Evolutionary conservation across 2,888 invertebrate genomes (phyloP), one percentile per base, ranked within the genome.

Genomic region (Branchipolynoe longqiensis): DNA sequence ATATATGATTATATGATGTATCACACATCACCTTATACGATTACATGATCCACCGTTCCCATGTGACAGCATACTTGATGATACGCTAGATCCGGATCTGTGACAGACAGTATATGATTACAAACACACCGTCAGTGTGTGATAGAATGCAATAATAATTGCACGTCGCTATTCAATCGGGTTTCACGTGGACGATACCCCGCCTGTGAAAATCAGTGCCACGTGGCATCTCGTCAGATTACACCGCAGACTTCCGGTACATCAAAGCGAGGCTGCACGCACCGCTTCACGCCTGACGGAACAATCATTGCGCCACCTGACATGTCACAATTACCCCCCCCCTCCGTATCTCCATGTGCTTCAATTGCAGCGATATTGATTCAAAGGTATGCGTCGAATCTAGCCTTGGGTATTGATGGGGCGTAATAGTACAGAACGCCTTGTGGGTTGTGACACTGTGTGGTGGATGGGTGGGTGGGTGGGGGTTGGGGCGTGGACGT

Each of bases 241-340:
- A 12, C 14, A 36, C 58, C 25, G 38, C 6, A 38, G 6, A 36
- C 38, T 69, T 69, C 14, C 18, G 28, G 25, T 18, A 69, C 36
- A 33, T 69, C 69, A 69, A 69, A 69, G 69, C 1, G 12, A 69
- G 69, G 18, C 69, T 33, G 36, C 38, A 69, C 25, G 38, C 69
- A 18, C 25, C 36, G n/a, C 14, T 3, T 18, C 69, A 69, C 18
- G 69, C 69, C 69, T 69, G 69, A 69, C 38, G 38, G 33, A 38
- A 69, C 6, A 38, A 69, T 69, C 69, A 38, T 38, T 69, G 38
- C 69, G 25, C 3, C 22, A 33, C 33, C 36, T 69, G 69, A 69
- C 69, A 69, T 31, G 69, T 38, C n/a, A 38, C 69, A 69, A 69
- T 69, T 69, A 69, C 36, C 22, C n/a, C n/a, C n/a, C n/a, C n/a